Evolutionary conservation across 2,888 invertebrate genomes (phyloP), one percentile per base, ranked within the genome.

Genomic region (Cybosia mesomella): DNA sequence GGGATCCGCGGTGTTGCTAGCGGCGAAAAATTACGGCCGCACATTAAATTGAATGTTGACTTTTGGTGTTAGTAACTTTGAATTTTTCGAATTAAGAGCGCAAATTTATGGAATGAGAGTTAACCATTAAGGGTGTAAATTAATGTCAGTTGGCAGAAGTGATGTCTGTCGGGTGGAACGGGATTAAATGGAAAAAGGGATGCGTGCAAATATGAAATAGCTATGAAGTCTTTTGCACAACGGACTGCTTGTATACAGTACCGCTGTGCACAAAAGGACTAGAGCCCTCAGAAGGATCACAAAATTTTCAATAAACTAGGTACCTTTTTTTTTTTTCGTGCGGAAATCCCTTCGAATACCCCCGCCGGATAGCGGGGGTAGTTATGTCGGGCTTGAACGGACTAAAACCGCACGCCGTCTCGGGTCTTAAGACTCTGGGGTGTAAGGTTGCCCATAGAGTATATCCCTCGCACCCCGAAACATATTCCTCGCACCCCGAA

Each of bases 41-140:
- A 64, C 70, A 66, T 57, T 70, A 79, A 82, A 82, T 82, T 82
- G 80, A 82, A 79, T 72, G 80, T 77, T 74, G 81, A 80, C 71
- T 79, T 76, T 81, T 64, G 74, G 80, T 80, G 77, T 72, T 80
- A 68, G 71, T 64, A 74, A 75, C 72, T 75, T 72, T 72, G 80
- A 79, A 64, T 71, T 73, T 67, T 69, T 54, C 67, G 74, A 81
- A 81, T 80, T 80, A 79, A 81, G 77, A 71, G 66, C 55, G 71
- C 70, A 63, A 79, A 80, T 80, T 80, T 80, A 80, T 80, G 76
- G 73, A 79, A 81, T 74, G 76, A 75, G 76, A 74, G 74, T 79
- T 81, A 67, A 71, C 60, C 64, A 71, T 67, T 69, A 39, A 54
- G 67, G 59, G 49, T 67, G 66, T 55, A 74, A 78, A 79, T 81